Base-by-base conservation (phyloP, 2,888 invertebrate genomes). In the Tiliacea aurago region DNA sequence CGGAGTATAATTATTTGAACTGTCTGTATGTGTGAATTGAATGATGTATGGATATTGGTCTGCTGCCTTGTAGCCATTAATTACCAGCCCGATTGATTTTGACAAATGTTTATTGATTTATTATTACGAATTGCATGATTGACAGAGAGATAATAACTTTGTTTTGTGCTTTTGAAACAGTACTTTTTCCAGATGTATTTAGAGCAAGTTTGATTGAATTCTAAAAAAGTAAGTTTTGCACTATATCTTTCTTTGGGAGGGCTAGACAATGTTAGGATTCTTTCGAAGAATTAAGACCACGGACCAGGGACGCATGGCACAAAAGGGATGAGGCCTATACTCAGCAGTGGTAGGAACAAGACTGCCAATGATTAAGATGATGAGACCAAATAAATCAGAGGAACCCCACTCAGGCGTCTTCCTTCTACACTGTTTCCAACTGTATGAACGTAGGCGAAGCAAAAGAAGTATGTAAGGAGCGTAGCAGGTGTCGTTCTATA, bases 81-180 rank as follows among this genome's bases (percentile, higher is more conserved):
- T 81, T 76, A 70, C 1, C 1, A 2, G 28, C 23, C 18, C 49
- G 78, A 82, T 70, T 79, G 78, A 77, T 79, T 81, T 63, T 79
- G 79, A 79, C 79, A 77, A 79, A 79, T 79, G 65, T 67, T 13
- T 63, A 63, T 66, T 66, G 78, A 77, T 79, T 81, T 63, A 81
- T 70, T 81, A 49, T 62, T 66, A 70, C n/a, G 62, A 33, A 49
- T 64, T 63, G 53, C 58, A 20, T 43, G 47, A 20, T 28, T 41
- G 41, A 75, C 28, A 43, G 65, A 70, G n/a, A 55, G 75, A 15
- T 41, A 47, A 51, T 33, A 18, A 28, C 9, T 41, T 56, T 2
- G 13, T 43, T 76, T 5, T 28, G 10, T n/a, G 45, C 41, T 64
- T 41, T 47, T 47, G 47, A 7, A 47, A n/a, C 5, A 5, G 4